Base-by-base conservation (phyloP, 2,113 vertebrate species). In the Stegastes partitus region DNA sequence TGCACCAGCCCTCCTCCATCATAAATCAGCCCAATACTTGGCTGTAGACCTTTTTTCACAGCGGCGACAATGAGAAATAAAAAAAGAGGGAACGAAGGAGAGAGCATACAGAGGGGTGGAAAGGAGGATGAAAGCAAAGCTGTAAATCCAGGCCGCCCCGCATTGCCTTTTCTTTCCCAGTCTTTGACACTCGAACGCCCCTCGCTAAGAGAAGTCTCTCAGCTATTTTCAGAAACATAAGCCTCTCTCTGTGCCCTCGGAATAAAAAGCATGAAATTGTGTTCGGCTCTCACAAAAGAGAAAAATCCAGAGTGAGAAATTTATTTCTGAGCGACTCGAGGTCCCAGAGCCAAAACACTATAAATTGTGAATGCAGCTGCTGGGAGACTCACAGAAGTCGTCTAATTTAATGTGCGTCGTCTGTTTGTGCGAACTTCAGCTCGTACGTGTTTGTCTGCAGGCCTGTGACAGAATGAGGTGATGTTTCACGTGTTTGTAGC, bases 201-300 rank as follows among this genome's bases (percentile, higher is more conserved):
- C 74, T 91, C 37, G 14, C 83, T 85, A 85, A 85, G 77, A 80
- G 68, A 84, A 34, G 58, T 57, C 73, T 77, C 74, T 62, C 18
- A 57, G 81, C 83, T 93, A 86, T 92, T 92, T 91, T 88, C 86
- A 91, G 86, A 89, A 69, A 79, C 69, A 45, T 90, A 89, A 91
- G 74, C 82, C 67, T 71, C 70, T 83, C 58, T 82, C 61, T 85
- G 28, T 69, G 59, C 50, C 42, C 21, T 76, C 54, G 18, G 55
- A 83, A 85, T 69, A 81, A 85, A 88, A 91, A 37, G 65, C 63
- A 80, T 83, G 67, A 70, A 89, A 93, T 87, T 81, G 76, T 75
- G 68, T 86, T 85, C 65, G 64, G 89, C 61, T 84, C 42, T 31
- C 57, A 79, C 81, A 89, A 85, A 34, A 50, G 47, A 79, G 66